phyloP scores from a whole-genome alignment of 2,888 invertebrate species.

The Clepsis dumicolana region DNA sequence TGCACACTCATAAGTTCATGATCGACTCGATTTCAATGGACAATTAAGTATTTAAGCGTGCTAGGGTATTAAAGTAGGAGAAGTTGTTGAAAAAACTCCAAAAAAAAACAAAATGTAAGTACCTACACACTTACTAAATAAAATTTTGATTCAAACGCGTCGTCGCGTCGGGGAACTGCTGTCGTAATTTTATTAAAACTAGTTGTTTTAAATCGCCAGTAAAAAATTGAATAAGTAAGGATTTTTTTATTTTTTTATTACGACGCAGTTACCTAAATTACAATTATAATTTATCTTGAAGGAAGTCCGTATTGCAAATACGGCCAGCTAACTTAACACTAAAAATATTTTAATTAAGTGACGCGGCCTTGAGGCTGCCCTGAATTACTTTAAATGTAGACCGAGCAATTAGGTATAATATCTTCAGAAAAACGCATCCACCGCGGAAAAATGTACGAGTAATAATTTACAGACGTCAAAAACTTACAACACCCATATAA shows the following conservation, averaged over 20 bases:
- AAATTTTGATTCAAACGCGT: too few relatives aligned
- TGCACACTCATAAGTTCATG: constrained; percentile 3
- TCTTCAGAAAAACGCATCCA: background rate
- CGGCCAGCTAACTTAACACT: background rate
- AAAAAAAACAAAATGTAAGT: too few relatives aligned
- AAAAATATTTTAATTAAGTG: constrained; percentile 15
- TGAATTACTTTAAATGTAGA: constrained; percentile 1
- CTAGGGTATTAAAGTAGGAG: background rate
- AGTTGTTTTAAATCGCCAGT: too few relatives aligned
- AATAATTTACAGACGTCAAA: too few relatives aligned
- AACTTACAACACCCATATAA: too few relatives aligned
- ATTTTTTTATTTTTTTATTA: background rate
- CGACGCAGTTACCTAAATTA: background rate
- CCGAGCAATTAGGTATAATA: background rate
- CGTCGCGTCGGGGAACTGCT: too few relatives aligned
- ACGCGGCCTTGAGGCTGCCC: background rate
- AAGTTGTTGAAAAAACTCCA: too few relatives aligned
- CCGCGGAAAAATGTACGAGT: background rate
- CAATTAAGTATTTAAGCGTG: background rate
- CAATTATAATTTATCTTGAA: constrained; percentile 4
- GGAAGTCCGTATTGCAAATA: constrained; percentile 20
- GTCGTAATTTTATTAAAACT: too few relatives aligned
- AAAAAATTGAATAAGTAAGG: background rate
- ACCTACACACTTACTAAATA: too few relatives aligned
- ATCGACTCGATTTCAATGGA: background rate